Percentiles rank a stretch among this genome's conserved stretches.
These are phyloP conservation scores for Eilema caniola DNA, from an alignment of 2,888 invertebrate genomes.

Conservation along the genomic window DNA sequence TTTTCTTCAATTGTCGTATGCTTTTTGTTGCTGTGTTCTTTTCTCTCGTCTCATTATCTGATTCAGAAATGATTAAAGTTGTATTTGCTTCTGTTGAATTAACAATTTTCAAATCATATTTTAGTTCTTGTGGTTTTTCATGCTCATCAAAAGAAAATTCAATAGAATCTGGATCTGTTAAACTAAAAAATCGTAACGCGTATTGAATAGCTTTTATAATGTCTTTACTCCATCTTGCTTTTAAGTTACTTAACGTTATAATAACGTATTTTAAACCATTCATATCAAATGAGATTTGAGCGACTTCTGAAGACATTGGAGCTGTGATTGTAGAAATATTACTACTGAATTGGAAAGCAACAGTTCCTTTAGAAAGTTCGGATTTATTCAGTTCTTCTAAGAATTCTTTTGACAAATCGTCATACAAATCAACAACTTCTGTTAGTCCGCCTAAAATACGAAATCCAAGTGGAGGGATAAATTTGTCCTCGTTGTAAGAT, in stretches of 20 bases:
- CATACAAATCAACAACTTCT: conserved; percentile 13
- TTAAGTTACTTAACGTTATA: neutral
- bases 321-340: conserved; percentile 3
- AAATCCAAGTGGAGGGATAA: conserved; percentile 15
- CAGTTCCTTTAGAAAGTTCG: neutral
- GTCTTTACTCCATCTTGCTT: neutral
- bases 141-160: neutral
- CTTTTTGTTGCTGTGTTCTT: neutral
- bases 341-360: neutral
- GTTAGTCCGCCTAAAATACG: conserved; percentile 6
- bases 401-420: neutral
- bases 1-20: neutral
- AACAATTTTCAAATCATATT: neutral
- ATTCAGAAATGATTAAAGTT: neutral
- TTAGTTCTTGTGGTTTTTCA: neutral
- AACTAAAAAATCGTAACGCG: neutral
- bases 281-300: neutral
- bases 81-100: neutral
- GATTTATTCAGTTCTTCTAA: neutral
- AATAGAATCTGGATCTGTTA: conserved; percentile 5
- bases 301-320: conserved; percentile 4
- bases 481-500: neutral
- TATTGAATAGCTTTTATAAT: neutral
- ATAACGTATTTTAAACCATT: conserved; percentile 3
- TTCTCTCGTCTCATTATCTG: neutral